Conservation (phyloP, 2,888 invertebrate genomes). For the Harmothoe impar region DNA sequence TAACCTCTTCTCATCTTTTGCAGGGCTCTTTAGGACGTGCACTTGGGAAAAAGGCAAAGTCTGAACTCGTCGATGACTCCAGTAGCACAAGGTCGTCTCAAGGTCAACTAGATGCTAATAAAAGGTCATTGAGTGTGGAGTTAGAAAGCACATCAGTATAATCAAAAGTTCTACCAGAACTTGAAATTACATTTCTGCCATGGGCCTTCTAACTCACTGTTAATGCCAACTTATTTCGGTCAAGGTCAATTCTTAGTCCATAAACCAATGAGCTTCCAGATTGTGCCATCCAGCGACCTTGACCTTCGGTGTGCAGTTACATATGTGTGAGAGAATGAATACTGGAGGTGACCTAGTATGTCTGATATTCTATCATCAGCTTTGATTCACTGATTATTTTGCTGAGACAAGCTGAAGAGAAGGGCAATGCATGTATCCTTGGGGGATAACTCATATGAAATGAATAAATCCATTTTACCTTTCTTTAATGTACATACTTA, state of each 20-base stretch:
- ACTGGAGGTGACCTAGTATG: neutral
- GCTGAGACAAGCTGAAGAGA: too few relatives aligned
- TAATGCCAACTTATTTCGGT: neutral
- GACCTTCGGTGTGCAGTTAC: neutral
- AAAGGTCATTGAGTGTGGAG: slow-evolving; percentile 50
- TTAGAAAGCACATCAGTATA: slow-evolving; percentile 59
- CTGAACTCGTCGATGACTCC: slow-evolving; percentile 71
- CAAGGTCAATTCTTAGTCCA: neutral
- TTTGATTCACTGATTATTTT: too few relatives aligned
- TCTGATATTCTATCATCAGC: too few relatives aligned
- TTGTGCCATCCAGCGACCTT: slow-evolving; percentile 43
- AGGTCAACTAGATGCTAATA: slow-evolving; percentile 50
- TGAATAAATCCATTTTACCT: neutral
- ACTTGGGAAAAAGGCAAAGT: slow-evolving; percentile 79
- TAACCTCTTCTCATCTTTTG: slow-evolving; percentile 55
- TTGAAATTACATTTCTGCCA: neutral
- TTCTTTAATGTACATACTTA: too few relatives aligned
- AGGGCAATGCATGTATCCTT: neutral
- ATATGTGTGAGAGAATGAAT: neutral
- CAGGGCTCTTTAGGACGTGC: slow-evolving; percentile 81
- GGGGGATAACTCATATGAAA: neutral
- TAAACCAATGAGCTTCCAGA: slow-evolving; percentile 47
- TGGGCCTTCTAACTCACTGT: neutral
- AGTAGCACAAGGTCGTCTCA: slow-evolving; percentile 40
- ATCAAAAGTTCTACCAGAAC: slow-evolving; percentile 10